These are phyloP conservation scores for Solenopsis invicta DNA, from an alignment of 1,140 invertebrate genomes.

Conservation along the genomic window DNA sequence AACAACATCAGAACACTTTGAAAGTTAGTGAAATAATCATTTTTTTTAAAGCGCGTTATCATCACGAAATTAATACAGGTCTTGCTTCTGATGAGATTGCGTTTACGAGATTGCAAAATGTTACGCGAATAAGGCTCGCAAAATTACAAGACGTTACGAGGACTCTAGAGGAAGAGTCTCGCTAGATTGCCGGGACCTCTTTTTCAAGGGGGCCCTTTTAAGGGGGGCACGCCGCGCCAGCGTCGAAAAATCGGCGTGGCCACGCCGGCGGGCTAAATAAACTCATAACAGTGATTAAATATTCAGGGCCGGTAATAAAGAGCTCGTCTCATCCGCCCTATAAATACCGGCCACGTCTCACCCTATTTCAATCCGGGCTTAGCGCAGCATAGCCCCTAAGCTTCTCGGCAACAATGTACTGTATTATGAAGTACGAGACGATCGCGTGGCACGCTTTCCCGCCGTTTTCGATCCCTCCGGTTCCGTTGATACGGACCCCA, in stretches of 20 bases:
- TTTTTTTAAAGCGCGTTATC: constrained; percentile 15
- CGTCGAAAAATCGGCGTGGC: constrained; percentile 55
- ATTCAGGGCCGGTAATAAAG: constrained; percentile 83
- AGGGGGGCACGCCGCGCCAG: constrained; percentile 3
- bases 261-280: constrained; percentile 77
- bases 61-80: constrained; percentile 20
- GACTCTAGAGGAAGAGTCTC: constrained; percentile 18
- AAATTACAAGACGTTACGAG: constrained; percentile 51
- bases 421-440: constrained; percentile 80
- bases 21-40: constrained; percentile 22
- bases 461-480: constrained; percentile 61
- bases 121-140: constrained; percentile 29
- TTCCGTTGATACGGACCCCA: constrained; percentile 57
- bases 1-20: background rate
- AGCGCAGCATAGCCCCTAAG: constrained; percentile 79
- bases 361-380: constrained; percentile 73
- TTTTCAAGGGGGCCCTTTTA: constrained; percentile 35
- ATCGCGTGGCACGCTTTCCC: constrained; percentile 47
- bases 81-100: constrained; percentile 15
- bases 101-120: constrained; percentile 25
- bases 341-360: constrained; percentile 76
- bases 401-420: constrained; percentile 80
- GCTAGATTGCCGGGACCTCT: constrained; percentile 44
- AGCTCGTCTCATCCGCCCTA: constrained; percentile 68
- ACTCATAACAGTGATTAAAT: constrained; percentile 84